phyloP scores from a whole-genome alignment of 2,113 vertebrate species.

The Fregetta grallaria region DNA sequence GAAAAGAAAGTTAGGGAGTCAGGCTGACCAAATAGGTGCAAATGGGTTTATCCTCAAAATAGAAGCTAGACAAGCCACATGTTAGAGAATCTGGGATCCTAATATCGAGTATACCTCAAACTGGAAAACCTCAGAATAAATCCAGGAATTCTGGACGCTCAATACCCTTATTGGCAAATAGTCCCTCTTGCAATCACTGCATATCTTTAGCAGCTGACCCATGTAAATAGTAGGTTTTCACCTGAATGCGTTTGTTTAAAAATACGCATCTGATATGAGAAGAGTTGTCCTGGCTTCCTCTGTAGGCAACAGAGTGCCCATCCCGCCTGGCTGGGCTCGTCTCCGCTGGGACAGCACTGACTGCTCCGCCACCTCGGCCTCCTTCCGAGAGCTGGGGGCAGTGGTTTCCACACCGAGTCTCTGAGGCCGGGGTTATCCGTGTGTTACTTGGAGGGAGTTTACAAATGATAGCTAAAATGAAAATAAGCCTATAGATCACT shows the following conservation, averaged over 20 bases:
- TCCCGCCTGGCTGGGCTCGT: accelerated
- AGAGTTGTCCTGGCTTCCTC: not conserved
- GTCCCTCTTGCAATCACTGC: not conserved
- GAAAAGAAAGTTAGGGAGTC: not conserved
- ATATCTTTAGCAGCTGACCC: not conserved
- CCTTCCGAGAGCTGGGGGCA: not conserved
- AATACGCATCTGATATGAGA: accelerated
- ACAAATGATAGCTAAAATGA: too few species aligned
- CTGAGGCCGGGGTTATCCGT: accelerated
- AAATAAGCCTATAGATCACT: not conserved
- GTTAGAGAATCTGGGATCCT: not conserved
- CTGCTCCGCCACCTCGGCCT: accelerated
- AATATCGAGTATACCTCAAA: not conserved
- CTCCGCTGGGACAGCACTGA: accelerated
- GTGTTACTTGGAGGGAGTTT: not conserved
- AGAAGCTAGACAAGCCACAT: accelerated
- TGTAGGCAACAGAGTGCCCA: too few species aligned
- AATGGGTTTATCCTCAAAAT: not conserved
- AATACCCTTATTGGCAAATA: not conserved
- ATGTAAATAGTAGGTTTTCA: not conserved
- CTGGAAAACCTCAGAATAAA: not conserved
- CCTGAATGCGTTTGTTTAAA: not conserved
- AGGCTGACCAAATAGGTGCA: not conserved
- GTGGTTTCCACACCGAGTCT: accelerated
- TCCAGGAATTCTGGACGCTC: not conserved